Conservation (phyloP, 2,888 invertebrate genomes). For the Pterobdella sp. region DNA sequence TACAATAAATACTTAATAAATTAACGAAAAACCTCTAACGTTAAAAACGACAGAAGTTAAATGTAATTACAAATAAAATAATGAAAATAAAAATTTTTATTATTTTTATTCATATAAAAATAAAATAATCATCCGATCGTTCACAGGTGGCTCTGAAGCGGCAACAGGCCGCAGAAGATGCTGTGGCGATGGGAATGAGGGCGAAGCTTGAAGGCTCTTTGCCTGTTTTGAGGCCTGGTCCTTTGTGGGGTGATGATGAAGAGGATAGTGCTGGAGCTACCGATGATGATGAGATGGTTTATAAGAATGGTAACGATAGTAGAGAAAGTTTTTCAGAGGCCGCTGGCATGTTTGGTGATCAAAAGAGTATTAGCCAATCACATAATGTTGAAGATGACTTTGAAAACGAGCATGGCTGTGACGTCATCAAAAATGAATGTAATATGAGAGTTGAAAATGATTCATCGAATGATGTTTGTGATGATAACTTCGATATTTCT, state of each 20-base stretch:
- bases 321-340: too few relatives aligned
- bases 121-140: too few relatives aligned
- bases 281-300: neutral
- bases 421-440: neutral
- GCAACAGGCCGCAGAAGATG: slow-evolving; percentile 93
- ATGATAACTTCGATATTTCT: neutral
- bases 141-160: slow-evolving; percentile 76
- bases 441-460: slow-evolving; percentile 1
- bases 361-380: too few relatives aligned
- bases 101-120: too few relatives aligned
- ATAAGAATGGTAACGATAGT: neutral
- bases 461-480: slow-evolving; percentile 14
- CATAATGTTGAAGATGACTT: too few relatives aligned
- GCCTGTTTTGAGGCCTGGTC: slow-evolving; percentile 50
- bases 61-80: too few relatives aligned
- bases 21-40: too few relatives aligned
- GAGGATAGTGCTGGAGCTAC: slow-evolving; percentile 32
- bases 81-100: too few relatives aligned
- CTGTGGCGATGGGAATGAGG: slow-evolving; percentile 81
- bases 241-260: slow-evolving; percentile 48
- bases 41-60: too few relatives aligned
- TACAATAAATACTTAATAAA: too few relatives aligned
- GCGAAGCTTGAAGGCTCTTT: slow-evolving; percentile 45
- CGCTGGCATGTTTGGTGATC: too few relatives aligned
- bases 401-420: too few relatives aligned